Evolutionary conservation across 2,797 vertebrate genomes (phyloP).

Genomic region (Notolabrus celidotus): DNA sequence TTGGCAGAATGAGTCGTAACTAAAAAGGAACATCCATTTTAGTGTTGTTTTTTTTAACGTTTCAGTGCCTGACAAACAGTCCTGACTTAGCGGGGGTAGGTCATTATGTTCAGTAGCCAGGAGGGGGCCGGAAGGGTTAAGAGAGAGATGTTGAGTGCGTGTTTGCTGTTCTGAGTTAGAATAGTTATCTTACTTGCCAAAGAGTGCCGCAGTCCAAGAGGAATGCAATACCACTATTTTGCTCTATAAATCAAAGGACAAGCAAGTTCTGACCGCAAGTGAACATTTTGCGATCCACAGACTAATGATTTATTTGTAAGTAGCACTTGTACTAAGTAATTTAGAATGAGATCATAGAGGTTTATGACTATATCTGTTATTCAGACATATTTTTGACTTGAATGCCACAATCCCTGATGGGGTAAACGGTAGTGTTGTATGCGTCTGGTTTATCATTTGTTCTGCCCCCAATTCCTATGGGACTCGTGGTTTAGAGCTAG

Average conservation of each 20-base stretch:
- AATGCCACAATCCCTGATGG: slow-evolving; percentile 49
- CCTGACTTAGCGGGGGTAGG: slow-evolving; percentile 46
- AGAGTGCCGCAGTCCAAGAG: slow-evolving; percentile 37
- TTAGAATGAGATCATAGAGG: slow-evolving; percentile 16
- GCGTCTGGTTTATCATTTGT: slow-evolving; percentile 74
- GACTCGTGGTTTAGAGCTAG: slow-evolving; percentile 68
- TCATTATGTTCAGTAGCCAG: slow-evolving; percentile 58
- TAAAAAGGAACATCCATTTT: slow-evolving; percentile 64
- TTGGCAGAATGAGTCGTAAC: slow-evolving; percentile 66
- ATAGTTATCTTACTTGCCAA: slow-evolving; percentile 39
- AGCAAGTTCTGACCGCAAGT: slow-evolving; percentile 47
- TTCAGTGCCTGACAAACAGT: slow-evolving; percentile 58
- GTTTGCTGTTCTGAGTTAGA: slow-evolving; percentile 40
- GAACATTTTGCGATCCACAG: slow-evolving; percentile 39
- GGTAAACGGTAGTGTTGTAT: slow-evolving; percentile 58
- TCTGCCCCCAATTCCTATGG: slow-evolving; percentile 44
- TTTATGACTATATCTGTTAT: slow-evolving; percentile 9
- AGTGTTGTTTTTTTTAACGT: slow-evolving; percentile 59
- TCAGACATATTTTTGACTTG: slow-evolving; percentile 24
- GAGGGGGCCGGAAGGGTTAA: slow-evolving; percentile 42
- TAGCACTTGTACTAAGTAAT: slow-evolving; percentile 27
- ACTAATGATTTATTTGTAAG: slow-evolving; percentile 61
- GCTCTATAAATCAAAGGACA: slow-evolving; percentile 64
- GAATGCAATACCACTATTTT: slow-evolving; percentile 55
- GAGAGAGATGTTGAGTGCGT: slow-evolving; percentile 30